A percentile compares a stretch with the other conserved stretches of the same genome.
phyloP scores from a whole-genome alignment of 2,113 vertebrate species.

The Geothlypis trichas region DNA sequence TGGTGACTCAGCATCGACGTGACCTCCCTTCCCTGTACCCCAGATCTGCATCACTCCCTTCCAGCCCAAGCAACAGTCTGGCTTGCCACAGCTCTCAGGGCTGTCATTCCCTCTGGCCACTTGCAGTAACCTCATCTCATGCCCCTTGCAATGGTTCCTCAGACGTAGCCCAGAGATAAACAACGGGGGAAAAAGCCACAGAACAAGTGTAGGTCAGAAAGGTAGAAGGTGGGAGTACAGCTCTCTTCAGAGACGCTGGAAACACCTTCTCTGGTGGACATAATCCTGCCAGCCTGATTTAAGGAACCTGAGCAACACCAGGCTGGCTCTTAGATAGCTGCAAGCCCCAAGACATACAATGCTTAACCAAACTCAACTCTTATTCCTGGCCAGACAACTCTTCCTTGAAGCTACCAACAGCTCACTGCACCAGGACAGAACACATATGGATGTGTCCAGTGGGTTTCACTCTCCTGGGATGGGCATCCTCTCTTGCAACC shows the following conservation, averaged over 20 bases:
- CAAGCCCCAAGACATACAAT: not conserved
- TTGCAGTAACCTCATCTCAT: not conserved
- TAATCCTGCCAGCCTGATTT: not conserved
- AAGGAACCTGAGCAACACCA: not conserved
- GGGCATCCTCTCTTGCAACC: not conserved
- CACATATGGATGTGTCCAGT: not conserved
- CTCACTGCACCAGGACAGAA: not conserved
- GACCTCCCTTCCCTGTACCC: not conserved
- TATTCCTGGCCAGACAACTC: not conserved
- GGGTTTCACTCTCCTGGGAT: not conserved
- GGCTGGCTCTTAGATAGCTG: not conserved
- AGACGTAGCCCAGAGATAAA: not conserved
- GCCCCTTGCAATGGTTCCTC: not conserved
- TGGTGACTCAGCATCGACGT: accelerated
- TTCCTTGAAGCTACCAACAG: not conserved
- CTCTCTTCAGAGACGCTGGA: not conserved
- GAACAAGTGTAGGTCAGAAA: not conserved
- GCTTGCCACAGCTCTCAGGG: not conserved
- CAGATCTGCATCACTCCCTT: not conserved
- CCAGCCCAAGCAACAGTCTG: not conserved
- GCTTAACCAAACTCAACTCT: not conserved
- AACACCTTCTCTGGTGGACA: not conserved
- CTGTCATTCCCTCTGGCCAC: not conserved
- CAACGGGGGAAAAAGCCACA: accelerated
- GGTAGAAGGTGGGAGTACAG: not conserved